phyloP scores from a whole-genome alignment of 2,113 vertebrate species.

The Mesocricetus auratus region DNA sequence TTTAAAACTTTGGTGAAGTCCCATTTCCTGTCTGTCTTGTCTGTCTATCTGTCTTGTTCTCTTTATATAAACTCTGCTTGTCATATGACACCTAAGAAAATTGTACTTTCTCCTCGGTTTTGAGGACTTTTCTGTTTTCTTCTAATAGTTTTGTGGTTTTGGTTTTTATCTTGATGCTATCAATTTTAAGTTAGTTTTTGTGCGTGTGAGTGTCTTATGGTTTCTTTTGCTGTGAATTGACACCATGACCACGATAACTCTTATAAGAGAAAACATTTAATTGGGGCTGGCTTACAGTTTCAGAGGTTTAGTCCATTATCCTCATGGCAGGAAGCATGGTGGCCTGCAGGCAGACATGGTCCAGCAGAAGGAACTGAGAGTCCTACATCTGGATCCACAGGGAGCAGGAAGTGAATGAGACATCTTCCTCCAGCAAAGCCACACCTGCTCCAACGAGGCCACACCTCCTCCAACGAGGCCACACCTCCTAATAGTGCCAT shows the following conservation, averaged over 20 bases:
- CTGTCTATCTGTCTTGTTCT: neutral
- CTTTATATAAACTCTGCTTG: neutral
- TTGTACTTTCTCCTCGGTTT: neutral
- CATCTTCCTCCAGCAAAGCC: neutral
- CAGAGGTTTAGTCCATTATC: neutral
- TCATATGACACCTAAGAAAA: neutral
- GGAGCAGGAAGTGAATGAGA: neutral
- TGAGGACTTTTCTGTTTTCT: neutral
- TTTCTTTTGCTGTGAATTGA: neutral
- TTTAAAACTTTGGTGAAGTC: neutral
- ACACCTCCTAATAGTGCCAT: neutral
- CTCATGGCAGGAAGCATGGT: neutral
- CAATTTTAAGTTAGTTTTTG: neutral
- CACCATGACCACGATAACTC: neutral
- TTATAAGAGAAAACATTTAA: neutral
- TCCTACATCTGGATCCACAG: neutral
- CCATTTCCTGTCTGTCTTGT: neutral
- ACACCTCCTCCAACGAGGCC: neutral
- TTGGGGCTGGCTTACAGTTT: neutral
- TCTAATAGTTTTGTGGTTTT: neutral
- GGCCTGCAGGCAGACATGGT: neutral
- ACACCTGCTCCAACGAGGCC: too few species aligned
- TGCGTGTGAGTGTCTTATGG: neutral
- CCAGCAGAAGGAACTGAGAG: neutral
- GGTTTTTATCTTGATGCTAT: neutral